These are phyloP conservation scores for Ophion slaviceki DNA, from an alignment of 2,888 invertebrate genomes.

Conservation along the genomic window DNA sequence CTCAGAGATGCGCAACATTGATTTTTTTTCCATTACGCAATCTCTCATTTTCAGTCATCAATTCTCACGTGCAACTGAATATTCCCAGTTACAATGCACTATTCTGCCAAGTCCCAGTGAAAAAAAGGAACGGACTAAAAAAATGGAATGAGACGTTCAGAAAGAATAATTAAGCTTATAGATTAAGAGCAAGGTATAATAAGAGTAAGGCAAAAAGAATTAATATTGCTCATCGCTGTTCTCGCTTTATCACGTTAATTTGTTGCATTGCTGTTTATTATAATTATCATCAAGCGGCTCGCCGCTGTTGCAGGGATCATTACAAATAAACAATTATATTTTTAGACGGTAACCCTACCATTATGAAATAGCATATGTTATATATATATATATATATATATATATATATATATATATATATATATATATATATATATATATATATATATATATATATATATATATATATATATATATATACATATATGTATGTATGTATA, in stretches of 20 bases:
- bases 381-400: constrained; percentile 28
- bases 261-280: constrained; percentile 65
- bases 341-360: constrained; percentile 74
- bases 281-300: constrained; percentile 63
- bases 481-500: constrained; percentile 4
- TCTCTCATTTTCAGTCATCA: background rate
- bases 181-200: too few species aligned
- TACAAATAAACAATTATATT: constrained; percentile 80
- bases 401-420: constrained; percentile 27
- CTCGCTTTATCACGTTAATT: constrained; percentile 44
- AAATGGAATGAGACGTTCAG: background rate
- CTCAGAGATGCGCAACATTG: constrained; percentile 12
- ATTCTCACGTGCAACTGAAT: background rate
- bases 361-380: constrained; percentile 59
- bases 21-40: constrained; percentile 15
- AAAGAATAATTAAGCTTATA: background rate
- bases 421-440: constrained; percentile 9
- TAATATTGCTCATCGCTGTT: constrained; percentile 21
- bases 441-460: constrained; percentile 28
- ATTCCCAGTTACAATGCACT: background rate
- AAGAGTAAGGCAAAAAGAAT: constrained; percentile 6
- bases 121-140: background rate
- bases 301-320: constrained; percentile 71
- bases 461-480: constrained; percentile 25
- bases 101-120: background rate